These are phyloP conservation scores for Centropus bengalensis DNA, from an alignment of 2,113 vertebrate species.

Conservation along the genomic window DNA sequence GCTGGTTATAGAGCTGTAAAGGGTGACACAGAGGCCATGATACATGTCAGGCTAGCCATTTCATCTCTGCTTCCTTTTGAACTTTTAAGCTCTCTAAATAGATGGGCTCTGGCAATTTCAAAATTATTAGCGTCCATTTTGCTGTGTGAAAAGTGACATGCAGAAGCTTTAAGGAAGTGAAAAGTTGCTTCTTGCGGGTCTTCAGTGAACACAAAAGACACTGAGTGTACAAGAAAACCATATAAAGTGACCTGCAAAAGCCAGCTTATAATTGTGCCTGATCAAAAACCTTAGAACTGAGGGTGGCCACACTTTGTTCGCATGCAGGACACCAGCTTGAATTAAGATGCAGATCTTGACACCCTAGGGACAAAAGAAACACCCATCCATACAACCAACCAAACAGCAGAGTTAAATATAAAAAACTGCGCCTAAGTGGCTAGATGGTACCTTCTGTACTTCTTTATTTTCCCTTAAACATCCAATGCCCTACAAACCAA, in stretches of 20 bases:
- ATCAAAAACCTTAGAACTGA: background rate
- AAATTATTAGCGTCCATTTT: background rate
- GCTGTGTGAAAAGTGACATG: background rate
- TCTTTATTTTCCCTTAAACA: background rate
- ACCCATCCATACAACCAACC: background rate
- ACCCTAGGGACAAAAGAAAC: background rate
- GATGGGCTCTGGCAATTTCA: background rate
- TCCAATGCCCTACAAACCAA: background rate
- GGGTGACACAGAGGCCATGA: background rate
- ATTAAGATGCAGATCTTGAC: background rate
- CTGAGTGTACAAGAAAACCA: background rate
- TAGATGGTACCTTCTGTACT: background rate
- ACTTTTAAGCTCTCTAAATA: constrained; percentile 52
- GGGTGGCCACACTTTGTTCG: background rate
- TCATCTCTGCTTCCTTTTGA: background rate
- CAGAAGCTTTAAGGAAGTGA: constrained; percentile 30
- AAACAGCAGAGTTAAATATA: background rate
- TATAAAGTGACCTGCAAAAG: background rate
- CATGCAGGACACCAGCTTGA: background rate
- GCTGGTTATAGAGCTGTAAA: background rate
- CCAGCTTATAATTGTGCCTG: background rate
- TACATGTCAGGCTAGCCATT: background rate
- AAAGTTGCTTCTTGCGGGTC: constrained; percentile 36
- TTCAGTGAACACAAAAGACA: background rate
- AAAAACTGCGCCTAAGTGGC: background rate